Base-by-base conservation (phyloP, 1,140 invertebrate species). In the Ceratitis capitata region DNA sequence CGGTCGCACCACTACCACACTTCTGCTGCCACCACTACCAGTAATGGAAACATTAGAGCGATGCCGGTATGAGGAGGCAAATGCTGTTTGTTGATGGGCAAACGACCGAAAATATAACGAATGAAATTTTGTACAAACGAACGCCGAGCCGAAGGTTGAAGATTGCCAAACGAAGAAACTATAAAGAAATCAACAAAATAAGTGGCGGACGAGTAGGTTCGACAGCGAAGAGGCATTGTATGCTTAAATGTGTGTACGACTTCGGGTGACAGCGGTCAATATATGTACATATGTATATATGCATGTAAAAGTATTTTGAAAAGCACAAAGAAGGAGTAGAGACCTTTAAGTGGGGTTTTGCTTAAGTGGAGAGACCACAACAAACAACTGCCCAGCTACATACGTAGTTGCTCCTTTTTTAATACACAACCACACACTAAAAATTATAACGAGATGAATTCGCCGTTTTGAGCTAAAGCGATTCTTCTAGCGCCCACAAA, bases 101-200 rank as follows among this genome's bases (percentile, higher is more conserved):
- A 78, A 78, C 42, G 69, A n/a, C 69, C 39, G 45, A 45, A 32
- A 45, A 45, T 39, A n/a, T 78, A 78, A 78, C 39, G 69, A 78
- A 47, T 39, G 23, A 23, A 45, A 39, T 23, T 78, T 78, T 32
- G n/a, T 78, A 35, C n/a, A 4, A 12, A 78, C 69, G 69, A 78
- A 78, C 39, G 26, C 14, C 3, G n/a, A 23, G 19, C 19, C 39
- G 39, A 42, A 23, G n/a, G n/a, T n/a, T 39, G 23, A 78, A 78
- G 39, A 45, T 78, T 78, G 32, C 39, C 39, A 78, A 45, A 78
- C 39, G 61, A 78, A 45, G 69, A 78, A 23, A 42, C 39, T 23
- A 42, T 19, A 26, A 7, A 3, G 16, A 42, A 78, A 26, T 39
- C 16, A 56, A 39, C 35, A 69, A 39, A n/a, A 39, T 35, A 69